Conservation (phyloP, 2,113 vertebrate genomes). For the Formicarius rufipectus region DNA sequence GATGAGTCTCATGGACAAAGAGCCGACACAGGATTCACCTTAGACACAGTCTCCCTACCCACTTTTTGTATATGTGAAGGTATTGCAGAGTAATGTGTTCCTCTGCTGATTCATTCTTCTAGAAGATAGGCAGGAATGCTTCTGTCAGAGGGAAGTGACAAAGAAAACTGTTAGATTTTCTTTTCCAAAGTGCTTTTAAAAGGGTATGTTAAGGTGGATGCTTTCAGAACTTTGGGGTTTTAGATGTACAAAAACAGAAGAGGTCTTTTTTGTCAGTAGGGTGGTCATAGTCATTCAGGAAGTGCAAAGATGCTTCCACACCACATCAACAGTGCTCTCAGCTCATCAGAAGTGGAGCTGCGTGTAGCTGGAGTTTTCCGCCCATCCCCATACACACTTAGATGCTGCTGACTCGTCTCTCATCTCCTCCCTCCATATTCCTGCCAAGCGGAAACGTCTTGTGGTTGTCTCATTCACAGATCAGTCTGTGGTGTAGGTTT, state of each 20-base stretch:
- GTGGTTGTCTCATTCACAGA: slow-evolving; percentile 12
- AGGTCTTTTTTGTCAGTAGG: not conserved
- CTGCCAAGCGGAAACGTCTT: slow-evolving; percentile 31
- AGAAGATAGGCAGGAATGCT: not conserved
- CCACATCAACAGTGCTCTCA: not conserved
- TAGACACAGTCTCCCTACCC: not conserved
- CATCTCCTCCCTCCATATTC: not conserved
- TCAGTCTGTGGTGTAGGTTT: slow-evolving; percentile 40
- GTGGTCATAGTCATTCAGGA: not conserved
- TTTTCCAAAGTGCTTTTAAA: not conserved
- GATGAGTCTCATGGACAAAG: not conserved
- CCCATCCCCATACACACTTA: not conserved
- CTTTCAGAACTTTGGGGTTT: not conserved
- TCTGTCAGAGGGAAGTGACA: not conserved
- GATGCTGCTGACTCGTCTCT: not conserved
- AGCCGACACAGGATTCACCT: not conserved
- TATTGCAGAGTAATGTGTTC: not conserved
- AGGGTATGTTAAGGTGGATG: rapidly evolving
- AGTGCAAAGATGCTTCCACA: not conserved
- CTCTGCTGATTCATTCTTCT: not conserved
- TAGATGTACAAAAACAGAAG: not conserved
- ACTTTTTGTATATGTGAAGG: not conserved
- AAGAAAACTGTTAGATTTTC: not conserved
- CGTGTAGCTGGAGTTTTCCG: not conserved
- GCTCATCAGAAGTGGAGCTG: not conserved